Conservation (phyloP, 30 jellyfish, hydroid and myxozoan genomes). For the Aurelia aurita region DNA sequence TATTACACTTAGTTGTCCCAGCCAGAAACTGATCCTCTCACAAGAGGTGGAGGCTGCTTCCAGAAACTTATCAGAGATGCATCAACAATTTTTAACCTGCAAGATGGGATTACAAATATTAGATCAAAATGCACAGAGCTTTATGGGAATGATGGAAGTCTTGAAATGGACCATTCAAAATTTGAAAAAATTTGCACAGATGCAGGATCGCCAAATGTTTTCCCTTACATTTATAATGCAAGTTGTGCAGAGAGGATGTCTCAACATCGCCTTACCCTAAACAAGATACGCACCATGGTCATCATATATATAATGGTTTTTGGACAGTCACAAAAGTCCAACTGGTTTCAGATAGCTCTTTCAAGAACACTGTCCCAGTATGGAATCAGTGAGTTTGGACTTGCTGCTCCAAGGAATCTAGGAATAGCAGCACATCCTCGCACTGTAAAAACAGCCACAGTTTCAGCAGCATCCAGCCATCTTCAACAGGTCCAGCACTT, state of each 20-base stretch:
- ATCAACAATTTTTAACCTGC: conserved; percentile 13
- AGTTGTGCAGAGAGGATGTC: conserved; percentile 30
- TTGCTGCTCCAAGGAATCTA: conserved; percentile 19
- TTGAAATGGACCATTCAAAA: conserved; percentile 43
- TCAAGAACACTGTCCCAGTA: conserved; percentile 47
- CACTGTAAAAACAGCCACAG: conserved; percentile 34
- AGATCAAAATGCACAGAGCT: conserved; percentile 28
- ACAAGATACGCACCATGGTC: conserved; percentile 20
- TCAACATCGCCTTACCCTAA: conserved; percentile 7
- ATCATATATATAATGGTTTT: not conserved
- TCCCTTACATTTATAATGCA: conserved; percentile 30
- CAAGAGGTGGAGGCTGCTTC: too few relatives aligned
- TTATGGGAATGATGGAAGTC: conserved; percentile 51
- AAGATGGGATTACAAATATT: conserved; percentile 7
- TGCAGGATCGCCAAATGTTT: conserved; percentile 13
- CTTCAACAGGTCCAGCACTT: not conserved
- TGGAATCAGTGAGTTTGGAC: conserved; percentile 1
- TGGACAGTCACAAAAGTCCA: conserved; percentile 27
- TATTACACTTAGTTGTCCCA: not conserved
- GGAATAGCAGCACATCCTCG: conserved; percentile 60
- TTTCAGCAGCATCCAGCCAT: conserved; percentile 33
- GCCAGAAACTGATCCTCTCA: not conserved
- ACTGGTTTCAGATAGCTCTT: conserved; percentile 47
- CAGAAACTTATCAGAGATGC: conserved; percentile 10
- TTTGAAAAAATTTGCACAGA: conserved; percentile 31